Percentiles rank a stretch among this genome's conserved stretches.
Evolutionary conservation across 1,140 invertebrate species (phyloP).

Genomic region (Drosophila rufa): DNA sequence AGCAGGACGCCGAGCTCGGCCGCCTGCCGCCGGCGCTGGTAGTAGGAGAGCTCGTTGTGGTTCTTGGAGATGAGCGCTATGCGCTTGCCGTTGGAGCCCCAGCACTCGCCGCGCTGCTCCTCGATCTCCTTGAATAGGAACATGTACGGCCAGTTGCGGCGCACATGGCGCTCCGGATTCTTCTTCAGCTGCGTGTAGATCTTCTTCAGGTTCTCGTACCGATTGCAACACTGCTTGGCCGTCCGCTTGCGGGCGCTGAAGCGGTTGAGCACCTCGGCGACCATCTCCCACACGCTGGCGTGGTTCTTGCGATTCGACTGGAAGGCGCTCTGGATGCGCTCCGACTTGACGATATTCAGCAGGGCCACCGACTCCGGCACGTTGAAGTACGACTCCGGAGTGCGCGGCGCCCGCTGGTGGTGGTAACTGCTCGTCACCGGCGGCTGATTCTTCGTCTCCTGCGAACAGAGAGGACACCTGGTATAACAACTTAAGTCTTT

Average conservation of each 20-base stretch:
- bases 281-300: constrained; percentile 84
- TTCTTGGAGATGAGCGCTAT: constrained; percentile 75
- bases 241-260: constrained; percentile 77
- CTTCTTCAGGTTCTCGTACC: constrained; percentile 84
- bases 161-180: constrained; percentile 81
- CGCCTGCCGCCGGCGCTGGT: constrained; percentile 75
- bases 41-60: constrained; percentile 81
- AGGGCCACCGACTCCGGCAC: constrained; percentile 82
- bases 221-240: constrained; percentile 83
- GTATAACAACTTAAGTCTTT: too few species aligned
- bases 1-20: constrained; percentile 74
- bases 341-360: constrained; percentile 82
- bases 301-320: constrained; percentile 84
- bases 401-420: constrained; percentile 81
- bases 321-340: constrained; percentile 83
- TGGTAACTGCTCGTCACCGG: constrained; percentile 72
- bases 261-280: constrained; percentile 82
- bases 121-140: constrained; percentile 84
- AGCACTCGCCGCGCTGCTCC: constrained; percentile 82
- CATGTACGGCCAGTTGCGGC: constrained; percentile 84
- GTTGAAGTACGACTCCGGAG: constrained; percentile 83
- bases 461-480: not conserved
- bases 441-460: constrained; percentile 75
- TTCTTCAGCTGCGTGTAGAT: constrained; percentile 84
- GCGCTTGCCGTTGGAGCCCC: constrained; percentile 82